Percentiles rank a stretch among this genome's conserved stretches.
Evolutionary conservation across 1,140 invertebrate genomes (phyloP).

Genomic region (Panagrolaimus sp.): DNA sequence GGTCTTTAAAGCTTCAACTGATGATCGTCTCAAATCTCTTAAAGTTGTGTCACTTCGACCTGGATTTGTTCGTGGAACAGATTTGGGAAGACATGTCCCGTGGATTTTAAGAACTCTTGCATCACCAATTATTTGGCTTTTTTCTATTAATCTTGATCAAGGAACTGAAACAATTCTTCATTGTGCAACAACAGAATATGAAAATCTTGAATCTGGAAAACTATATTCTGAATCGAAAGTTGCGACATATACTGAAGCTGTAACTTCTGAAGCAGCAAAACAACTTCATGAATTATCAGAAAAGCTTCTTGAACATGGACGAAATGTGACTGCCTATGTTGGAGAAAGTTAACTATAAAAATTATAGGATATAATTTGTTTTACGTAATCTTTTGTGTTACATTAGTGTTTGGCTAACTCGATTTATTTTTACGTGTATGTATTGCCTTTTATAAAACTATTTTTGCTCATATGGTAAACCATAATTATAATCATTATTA

Average conservation of each 20-base stretch:
- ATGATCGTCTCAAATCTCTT: not conserved
- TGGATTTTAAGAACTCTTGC: not conserved
- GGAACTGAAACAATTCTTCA: slow-evolving; percentile 9
- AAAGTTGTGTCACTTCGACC: not conserved
- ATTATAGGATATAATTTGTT: too few relatives aligned
- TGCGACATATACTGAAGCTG: not conserved
- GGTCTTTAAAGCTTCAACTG: not conserved
- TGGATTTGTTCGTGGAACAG: slow-evolving; percentile 16
- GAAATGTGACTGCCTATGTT: too few relatives aligned
- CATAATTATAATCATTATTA: too few relatives aligned
- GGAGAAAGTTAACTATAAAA: too few relatives aligned
- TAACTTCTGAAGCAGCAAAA: not conserved
- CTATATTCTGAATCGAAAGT: not conserved
- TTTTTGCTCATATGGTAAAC: too few relatives aligned
- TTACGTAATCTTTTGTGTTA: not conserved
- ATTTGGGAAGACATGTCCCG: not conserved
- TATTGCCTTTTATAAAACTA: too few relatives aligned
- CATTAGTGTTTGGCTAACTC: too few relatives aligned
- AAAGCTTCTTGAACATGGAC: not conserved
- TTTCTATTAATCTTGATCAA: slow-evolving; percentile 8
- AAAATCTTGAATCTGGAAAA: slow-evolving; percentile 9
- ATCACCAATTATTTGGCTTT: slow-evolving; percentile 1
- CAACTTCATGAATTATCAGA: slow-evolving; percentile 1
- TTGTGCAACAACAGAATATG: not conserved
- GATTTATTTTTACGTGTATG: too few relatives aligned